Base-by-base conservation (phyloP, 2,113 vertebrate species). In the Nematolebias whitei region DNA sequence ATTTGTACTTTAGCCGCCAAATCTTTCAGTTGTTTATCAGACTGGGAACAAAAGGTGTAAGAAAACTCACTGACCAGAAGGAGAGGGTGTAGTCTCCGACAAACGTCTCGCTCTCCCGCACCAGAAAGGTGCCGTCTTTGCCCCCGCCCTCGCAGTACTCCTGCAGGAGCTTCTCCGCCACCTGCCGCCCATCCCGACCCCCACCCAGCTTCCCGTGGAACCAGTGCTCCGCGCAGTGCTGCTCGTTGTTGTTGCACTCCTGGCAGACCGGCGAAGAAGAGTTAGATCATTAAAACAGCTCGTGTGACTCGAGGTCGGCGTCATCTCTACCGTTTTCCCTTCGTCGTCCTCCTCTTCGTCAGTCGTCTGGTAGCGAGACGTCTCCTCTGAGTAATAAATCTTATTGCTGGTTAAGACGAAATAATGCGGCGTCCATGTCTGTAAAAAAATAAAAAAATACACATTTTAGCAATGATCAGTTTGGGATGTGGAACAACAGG, bases 371-470 rank as follows among this genome's bases (percentile, higher is more conserved):
- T 95, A 94, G 61, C 83, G 92, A 2, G 94, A 95, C 0, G 94
- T 96, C 85, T 95, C 95, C 84, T 95, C 95, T 0, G 94, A 95
- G 80, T 96, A 96, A 84, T 95, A 95, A 82, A 95, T 91, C 87
- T 95, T 95, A 85, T 95, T 93, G 83, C 93, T 94, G 0, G 94
- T 95, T 77, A 95, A 86, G 53, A 96, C 95, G 1, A 96, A 96
- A 50, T 95, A 95, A 69, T 96, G 95, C 0, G 93, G 94, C 43
- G 92, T 95, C 95, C 95, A 95, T 2, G 93, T 94, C 95, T 95
- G 81, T 8, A 4, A 44, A 51, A 59, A 14, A 29, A 22, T 74
- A 5, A 73, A 20, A 43, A 2, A 14, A 43, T 43, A 5, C 5
- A 45, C 26, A 6, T 2, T 5, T 67, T 12, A 52, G 32, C 4